Evolutionary conservation across 2,113 vertebrate species (phyloP), one percentile per base, ranked within the genome.

Genomic region (Equus quagga): DNA sequence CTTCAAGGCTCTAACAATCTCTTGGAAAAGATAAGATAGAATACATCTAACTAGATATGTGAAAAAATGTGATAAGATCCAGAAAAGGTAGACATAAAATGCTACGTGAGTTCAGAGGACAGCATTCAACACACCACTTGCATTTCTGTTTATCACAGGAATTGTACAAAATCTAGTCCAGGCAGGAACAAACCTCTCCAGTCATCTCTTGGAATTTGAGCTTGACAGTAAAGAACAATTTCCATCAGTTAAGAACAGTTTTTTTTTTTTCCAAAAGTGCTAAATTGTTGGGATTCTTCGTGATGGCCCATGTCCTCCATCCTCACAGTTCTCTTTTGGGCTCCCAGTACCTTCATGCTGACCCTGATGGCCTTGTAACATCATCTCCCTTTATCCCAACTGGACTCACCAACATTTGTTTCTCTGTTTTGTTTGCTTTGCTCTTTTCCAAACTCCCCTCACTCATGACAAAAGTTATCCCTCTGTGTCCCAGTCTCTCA

Each of bases 51-150:
- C 8, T 92, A 81, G 46, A 58, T 19, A 72, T 56, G 19, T 15
- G 58, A 78, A 96, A 83, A 26, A 81, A 67, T 7, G 1, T n/a
- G 6, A 17, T 41, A 89, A 89, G 44, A 60, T 36, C 28, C 51
- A 92, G 69, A 51, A 94, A 94, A 67, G 10, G 23, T 44, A n/a
- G 70, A 72, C 91, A 58, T 49, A 87, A 92, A 95, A 51, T 24
- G 12, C 8, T 31, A 4, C 3, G 6, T 21, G 18, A 44, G 12
- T 73, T 85, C 41, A 78, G 12, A 62, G 41, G n/a, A 62, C 2
- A 3, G 15, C 58, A 12, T 81, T 78, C 15, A 49, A 69, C 60
- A 54, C 1, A 58, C 28, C n/a, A 44, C 4, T 54, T 95, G 46
- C 1, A 44, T 23, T 62, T 67, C 51, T 58, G 6, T 56, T 89